Evolutionary conservation across 2,797 vertebrate species (phyloP), one percentile per base, ranked within the genome.

Genomic region (Amblyraja radiata): DNA sequence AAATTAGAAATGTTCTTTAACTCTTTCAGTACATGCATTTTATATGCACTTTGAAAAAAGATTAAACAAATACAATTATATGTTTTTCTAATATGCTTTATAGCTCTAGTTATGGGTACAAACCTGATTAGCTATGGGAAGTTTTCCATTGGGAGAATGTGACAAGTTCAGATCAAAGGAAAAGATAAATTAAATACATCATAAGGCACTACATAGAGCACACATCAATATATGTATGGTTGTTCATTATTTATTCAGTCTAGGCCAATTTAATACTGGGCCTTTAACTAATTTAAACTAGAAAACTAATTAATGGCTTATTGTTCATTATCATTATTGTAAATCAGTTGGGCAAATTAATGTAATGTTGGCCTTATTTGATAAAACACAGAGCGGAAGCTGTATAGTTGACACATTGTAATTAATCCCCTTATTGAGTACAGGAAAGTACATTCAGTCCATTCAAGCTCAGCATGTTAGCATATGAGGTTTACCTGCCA

Each of bases 161-260:
- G 58, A 4, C 58, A 86, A 86, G 58, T 61, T 58, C 83, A 86
- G 54, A 86, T 86, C 83, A 86, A 86, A 86, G 61, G 80, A 86
- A 63, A 63, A 86, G 28, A 14, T 16, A 86, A 86, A 86, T 86
- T 86, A 63, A 86, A 63, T 61, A n/a, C 13, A n/a, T 63, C 83
- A 11, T 81, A 81, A 83, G 80, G 23, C 80, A 54, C 46, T 83
- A 58, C 46, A 65, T 32, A 18, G 65, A 65, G 18, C 13, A 0
- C 61, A 9, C 84, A 88, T 65, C 61, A 88, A 14, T 21, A 63
- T 65, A 18, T 65, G 36, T 8, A 1, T n/a, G n/a, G 28, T 32
- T 32, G 63, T 65, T 65, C 61, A 65, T 88, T 88, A 88, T 65
- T 65, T 65, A 88, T 88, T 88, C 61, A 88, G n/a, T 88, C 83